These are phyloP conservation scores for Steatocranus sp. DNA, from an alignment of 2,797 vertebrate genomes.

Conservation along the genomic window DNA sequence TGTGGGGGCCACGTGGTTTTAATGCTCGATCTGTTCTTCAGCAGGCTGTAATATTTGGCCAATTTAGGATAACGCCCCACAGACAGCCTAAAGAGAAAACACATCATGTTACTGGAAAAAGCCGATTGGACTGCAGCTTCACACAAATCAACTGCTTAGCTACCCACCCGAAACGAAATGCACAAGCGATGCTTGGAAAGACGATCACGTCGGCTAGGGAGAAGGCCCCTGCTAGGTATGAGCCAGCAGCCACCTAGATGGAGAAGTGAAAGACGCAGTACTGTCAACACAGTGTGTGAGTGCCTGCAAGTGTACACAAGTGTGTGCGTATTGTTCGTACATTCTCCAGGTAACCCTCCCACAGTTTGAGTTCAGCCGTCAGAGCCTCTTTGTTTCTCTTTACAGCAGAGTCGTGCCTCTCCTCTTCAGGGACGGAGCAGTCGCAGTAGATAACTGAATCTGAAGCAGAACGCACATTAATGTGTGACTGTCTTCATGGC, in stretches of 20 bases:
- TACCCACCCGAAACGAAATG: constrained; percentile 49
- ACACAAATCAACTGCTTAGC: background rate
- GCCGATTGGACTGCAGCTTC: background rate
- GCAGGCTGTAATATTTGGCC: constrained; percentile 20
- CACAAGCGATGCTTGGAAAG: constrained; percentile 48
- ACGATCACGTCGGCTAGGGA: constrained; percentile 55
- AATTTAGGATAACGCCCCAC: constrained; percentile 45
- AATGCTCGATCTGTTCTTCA: constrained; percentile 19
- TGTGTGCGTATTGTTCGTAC: constrained; percentile 5
- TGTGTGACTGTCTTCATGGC: background rate
- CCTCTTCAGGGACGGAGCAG: constrained; percentile 59
- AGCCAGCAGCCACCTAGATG: constrained; percentile 34
- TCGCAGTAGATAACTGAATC: constrained; percentile 52
- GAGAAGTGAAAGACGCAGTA: background rate
- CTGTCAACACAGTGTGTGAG: background rate
- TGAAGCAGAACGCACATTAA: background rate
- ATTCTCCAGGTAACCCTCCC: constrained; percentile 71
- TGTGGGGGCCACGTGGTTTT: background rate
- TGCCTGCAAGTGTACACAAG: background rate
- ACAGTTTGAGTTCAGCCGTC: constrained; percentile 59
- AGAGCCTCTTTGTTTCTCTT: constrained; percentile 65
- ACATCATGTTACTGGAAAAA: background rate
- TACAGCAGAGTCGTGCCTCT: constrained; percentile 62
- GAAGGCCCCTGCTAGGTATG: constrained; percentile 52
- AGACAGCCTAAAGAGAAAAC: constrained; percentile 40